A percentile compares a stretch with the other conserved stretches of the same genome.
Conservation (phyloP, 35 echinoderm and acorn worm species). For the Ophiothrix spiculata region DNA sequence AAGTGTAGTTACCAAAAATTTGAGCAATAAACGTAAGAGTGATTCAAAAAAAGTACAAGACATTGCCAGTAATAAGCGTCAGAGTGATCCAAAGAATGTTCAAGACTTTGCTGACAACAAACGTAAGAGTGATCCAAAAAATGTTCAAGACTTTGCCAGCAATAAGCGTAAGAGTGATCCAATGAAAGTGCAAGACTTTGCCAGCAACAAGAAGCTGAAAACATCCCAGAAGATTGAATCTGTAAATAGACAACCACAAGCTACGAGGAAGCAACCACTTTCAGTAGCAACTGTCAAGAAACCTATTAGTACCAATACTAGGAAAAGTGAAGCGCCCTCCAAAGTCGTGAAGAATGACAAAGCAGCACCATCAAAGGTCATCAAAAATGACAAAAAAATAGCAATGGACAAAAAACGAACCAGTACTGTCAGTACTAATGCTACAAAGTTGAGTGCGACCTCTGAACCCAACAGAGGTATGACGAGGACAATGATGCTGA, state of each 20-base stretch:
- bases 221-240: neutral
- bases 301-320: neutral
- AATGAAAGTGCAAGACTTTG: neutral
- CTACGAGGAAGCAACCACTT: slow-evolving; percentile 12
- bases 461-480: neutral
- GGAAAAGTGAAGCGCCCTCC: neutral
- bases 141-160: too few species aligned
- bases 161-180: slow-evolving; percentile 20
- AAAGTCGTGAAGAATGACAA: too few species aligned
- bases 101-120: too few species aligned
- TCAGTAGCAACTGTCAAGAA: neutral
- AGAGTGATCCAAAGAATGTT: neutral
- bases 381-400: too few species aligned
- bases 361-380: too few species aligned
- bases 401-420: too few species aligned
- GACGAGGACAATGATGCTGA: neutral
- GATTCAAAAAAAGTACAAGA: neutral
- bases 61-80: too few species aligned
- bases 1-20: slow-evolving; percentile 27
- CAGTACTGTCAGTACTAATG: neutral
- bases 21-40: slow-evolving; percentile 28
- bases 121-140: slow-evolving; percentile 11
- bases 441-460: neutral
- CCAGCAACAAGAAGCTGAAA: slow-evolving; percentile 15
- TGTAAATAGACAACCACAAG: slow-evolving; percentile 40